These are phyloP conservation scores for Drosophila atroscutellata DNA, from an alignment of 2,888 invertebrate genomes.

Conservation along the genomic window DNA sequence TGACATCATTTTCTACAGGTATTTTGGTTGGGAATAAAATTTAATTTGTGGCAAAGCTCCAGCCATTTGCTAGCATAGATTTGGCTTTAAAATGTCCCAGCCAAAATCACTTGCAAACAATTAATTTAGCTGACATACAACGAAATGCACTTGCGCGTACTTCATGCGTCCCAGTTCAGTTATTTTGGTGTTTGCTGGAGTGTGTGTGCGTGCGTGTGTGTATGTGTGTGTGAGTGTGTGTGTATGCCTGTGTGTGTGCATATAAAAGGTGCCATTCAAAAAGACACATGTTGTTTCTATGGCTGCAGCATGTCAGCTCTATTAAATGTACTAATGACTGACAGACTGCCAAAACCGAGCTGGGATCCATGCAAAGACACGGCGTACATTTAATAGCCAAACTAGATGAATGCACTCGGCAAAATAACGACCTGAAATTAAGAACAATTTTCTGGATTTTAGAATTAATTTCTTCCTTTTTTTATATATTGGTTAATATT, in stretches of 20 bases:
- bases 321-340: slow-evolving; percentile 64
- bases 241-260: background rate
- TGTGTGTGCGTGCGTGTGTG: slow-evolving; percentile 1
- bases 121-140: slow-evolving; percentile 51
- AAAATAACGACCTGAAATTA: background rate
- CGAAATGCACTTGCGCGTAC: slow-evolving; percentile 48
- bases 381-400: slow-evolving; percentile 36
- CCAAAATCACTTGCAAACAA: slow-evolving; percentile 62
- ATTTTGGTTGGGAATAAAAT: slow-evolving; percentile 46
- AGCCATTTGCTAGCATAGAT: slow-evolving; percentile 29
- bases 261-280: slow-evolving; percentile 42
- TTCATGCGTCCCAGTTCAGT: slow-evolving; percentile 32
- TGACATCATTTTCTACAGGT: slow-evolving; percentile 48
- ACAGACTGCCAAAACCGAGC: slow-evolving; percentile 26
- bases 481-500: background rate
- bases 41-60: slow-evolving; percentile 51
- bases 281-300: slow-evolving; percentile 34
- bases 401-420: background rate
- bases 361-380: slow-evolving; percentile 21
- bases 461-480: too few species aligned
- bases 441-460: background rate
- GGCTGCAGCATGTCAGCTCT: slow-evolving; percentile 41
- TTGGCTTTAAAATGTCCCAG: slow-evolving; percentile 2
- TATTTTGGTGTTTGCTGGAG: background rate
- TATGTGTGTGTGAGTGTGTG: background rate